Evolutionary conservation across 1,140 invertebrate genomes (phyloP), one percentile per base, ranked within the genome.

Genomic region (Batillaria attramentaria): DNA sequence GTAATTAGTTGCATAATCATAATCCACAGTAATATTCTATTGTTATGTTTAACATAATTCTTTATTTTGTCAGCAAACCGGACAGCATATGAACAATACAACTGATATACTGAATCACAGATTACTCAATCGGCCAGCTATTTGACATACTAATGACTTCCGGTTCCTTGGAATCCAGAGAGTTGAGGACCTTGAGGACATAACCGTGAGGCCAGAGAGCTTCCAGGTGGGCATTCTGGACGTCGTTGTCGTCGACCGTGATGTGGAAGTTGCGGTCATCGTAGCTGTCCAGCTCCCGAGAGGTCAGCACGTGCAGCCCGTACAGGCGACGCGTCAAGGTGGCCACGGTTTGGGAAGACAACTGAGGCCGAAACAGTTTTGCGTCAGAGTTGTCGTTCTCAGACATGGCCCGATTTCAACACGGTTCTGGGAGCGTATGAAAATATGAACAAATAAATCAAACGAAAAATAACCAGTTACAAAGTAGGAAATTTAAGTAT

Each of bases 131-230:
- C 10, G 24, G 10, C 46, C 20, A 77, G 35, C 43, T 16, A 69
- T 66, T 24, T 10, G 6, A 33, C 66, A 72, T 82, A 87, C 86
- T 94, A n/a, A 96, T 92, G 24, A 94, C 91, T 1, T 89, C 84
- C 0, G 89, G 85, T 50, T 95, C 94, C 84, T 93, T 91, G 0
- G 95, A 95, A 86, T 96, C 95, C 85, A 96, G 91, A 0, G 94
- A 93, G 89, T 97, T 97, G 35, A 95, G 92, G 42, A 97, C 93
- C 91, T 96, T 96, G 46, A 97, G 90, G 10, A 95, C 94, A 83
- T 96, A 97, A 0, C 95, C 95, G 81, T 94, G 70, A 3, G 77
- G 43, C 73, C 82, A 87, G 18, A 85, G 18, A 16, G 60, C 31
- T 1, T 10, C 3, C 28, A 75, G 3, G n/a, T 79, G 66, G 35